Evolutionary conservation across 2,888 invertebrate genomes (phyloP).

Genomic region (Horisme vitalbata): DNA sequence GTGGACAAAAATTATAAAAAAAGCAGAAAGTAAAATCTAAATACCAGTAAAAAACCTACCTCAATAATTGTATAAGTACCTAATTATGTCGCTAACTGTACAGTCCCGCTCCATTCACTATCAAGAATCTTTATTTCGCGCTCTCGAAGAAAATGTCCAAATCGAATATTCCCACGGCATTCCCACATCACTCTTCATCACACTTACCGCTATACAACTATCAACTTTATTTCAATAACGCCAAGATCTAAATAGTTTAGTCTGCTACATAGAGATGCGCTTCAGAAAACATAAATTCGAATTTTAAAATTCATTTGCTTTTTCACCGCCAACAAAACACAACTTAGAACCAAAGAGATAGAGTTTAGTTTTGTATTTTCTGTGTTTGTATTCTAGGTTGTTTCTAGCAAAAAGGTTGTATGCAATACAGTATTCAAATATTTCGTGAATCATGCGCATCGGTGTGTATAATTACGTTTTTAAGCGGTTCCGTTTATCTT

Average conservation of each 20-base stretch:
- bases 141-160: slow-evolving; percentile 56
- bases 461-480: slow-evolving; percentile 71
- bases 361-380: too few relatives aligned
- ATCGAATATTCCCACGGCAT: slow-evolving; percentile 72
- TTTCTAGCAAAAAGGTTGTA: slow-evolving; percentile 56
- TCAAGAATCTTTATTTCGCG: slow-evolving; percentile 62
- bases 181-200: slow-evolving; percentile 58
- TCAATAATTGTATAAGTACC: too few relatives aligned
- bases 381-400: too few relatives aligned
- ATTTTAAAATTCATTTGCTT: slow-evolving; percentile 45
- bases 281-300: slow-evolving; percentile 50
- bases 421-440: slow-evolving; percentile 65
- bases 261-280: slow-evolving; percentile 46
- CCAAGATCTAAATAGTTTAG: slow-evolving; percentile 2
- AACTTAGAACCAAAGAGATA: too few relatives aligned
- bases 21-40: too few relatives aligned
- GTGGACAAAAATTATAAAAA: too few relatives aligned
- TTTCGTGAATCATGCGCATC: slow-evolving; percentile 71
- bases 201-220: not conserved
- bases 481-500: slow-evolving; percentile 56
- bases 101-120: slow-evolving; percentile 40
- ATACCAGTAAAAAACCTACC: too few relatives aligned
- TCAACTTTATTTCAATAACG: not conserved
- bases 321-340: not conserved
- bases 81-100: too few relatives aligned